Base-by-base conservation (phyloP, 1,140 invertebrate species). In the Frieseomelitta varia region DNA sequence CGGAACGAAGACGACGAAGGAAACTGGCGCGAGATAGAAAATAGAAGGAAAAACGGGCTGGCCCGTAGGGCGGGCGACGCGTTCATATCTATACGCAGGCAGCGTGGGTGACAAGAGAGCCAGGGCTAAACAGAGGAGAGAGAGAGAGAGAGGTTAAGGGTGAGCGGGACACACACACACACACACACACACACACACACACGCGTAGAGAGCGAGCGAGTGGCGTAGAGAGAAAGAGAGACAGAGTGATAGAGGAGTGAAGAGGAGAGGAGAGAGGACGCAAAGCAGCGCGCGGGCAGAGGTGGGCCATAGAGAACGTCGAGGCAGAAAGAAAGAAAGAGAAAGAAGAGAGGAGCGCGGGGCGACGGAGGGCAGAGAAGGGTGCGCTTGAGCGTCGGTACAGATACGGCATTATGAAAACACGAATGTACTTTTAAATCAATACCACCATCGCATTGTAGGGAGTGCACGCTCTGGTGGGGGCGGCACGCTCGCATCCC, bases 361-460 rank as follows among this genome's bases (percentile, higher is more conserved):
- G 86, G 80, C 76, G 90, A 24, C 81, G 78, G 88, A 86, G 85
- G 88, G 88, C 82, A 86, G 85, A 80, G 80, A 68, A 86, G 80
- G 87, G 85, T 76, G 90, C 85, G 82, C 87, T 88, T 85, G 90
- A 87, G 84, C 83, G 87, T 87, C 90, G 90, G 92, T 93, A 94
- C 93, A 94, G 94, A 94, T 94, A 94, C 94, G 93, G 94, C 94
- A 95, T 94, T 95, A 95, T 95, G 94, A 95, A 94, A 95, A 95
- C 94, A 95, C 94, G 93, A 95, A 94, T 95, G 94, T 95, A 94
- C 94, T 95, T 94, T 95, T 95, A 94, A 95, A 95, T 94, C 94
- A 95, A 94, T 95, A 95, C 94, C 89, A 88, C 89, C 93, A 94
- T 94, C 94, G 93, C 93, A 94, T 94, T 95, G 94, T 94, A 91